These are phyloP conservation scores for Philopedon plagiatum DNA, from an alignment of 2,888 invertebrate species.

Conservation along the genomic window DNA sequence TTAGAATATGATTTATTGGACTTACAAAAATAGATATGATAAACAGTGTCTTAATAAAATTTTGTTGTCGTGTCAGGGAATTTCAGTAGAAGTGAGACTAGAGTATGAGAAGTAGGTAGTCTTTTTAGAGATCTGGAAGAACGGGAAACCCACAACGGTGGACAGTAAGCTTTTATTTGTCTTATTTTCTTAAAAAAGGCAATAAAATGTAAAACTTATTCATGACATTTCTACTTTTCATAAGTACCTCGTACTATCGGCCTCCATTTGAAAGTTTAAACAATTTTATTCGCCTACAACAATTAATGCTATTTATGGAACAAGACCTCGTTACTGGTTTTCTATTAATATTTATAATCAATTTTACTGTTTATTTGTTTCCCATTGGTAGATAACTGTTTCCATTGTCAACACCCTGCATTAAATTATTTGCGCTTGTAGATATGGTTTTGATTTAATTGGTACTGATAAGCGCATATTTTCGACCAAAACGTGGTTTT, in stretches of 20 bases:
- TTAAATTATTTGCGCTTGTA: conserved; percentile 5
- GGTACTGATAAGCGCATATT: background rate
- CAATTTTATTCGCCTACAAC: background rate
- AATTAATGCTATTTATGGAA: conserved; percentile 2
- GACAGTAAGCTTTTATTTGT: too few relatives aligned
- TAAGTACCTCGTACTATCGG: background rate
- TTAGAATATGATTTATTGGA: too few relatives aligned
- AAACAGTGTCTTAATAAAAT: too few relatives aligned
- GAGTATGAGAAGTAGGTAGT: too few relatives aligned
- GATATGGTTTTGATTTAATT: conserved; percentile 7
- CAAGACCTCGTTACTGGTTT: conserved; percentile 4
- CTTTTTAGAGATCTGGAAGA: too few relatives aligned
- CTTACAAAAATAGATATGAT: too few relatives aligned
- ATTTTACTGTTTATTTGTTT: conserved; percentile 18
- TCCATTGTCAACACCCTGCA: conserved; percentile 5
- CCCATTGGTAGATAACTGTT: conserved; percentile 11
- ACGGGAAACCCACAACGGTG: too few relatives aligned
- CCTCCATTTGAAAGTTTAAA: background rate
- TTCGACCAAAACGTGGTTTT: background rate
- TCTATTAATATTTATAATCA: conserved; percentile 14
- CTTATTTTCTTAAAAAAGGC: too few relatives aligned
- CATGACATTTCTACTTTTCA: background rate
- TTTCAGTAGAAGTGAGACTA: too few relatives aligned
- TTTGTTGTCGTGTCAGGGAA: too few relatives aligned
- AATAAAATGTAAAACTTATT: background rate